Base-by-base conservation (phyloP, 2,113 vertebrate genomes). In the Urocynchramus pylzowi region DNA sequence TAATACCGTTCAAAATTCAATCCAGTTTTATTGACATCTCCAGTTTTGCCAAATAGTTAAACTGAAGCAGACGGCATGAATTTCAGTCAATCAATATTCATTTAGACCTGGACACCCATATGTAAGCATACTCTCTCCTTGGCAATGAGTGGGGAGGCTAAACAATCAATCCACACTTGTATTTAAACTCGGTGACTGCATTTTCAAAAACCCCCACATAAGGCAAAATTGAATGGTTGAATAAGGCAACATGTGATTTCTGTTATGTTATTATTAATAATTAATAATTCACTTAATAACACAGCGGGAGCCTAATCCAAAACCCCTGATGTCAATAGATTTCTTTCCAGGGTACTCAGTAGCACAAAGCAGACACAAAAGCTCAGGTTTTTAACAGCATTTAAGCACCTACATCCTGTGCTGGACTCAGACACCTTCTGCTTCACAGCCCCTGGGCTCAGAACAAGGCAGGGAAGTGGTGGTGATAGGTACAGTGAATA, bases 221-320 rank as follows among this genome's bases (percentile, higher is more conserved):
- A 90, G 89, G 68, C 65, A 95, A 93, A 96, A 96, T 88, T 76
- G 92, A 97, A 96, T 89, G 83, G 82, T 90, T 95, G 92, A 96
- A 93, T 88, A 96, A 93, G 88, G 60, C 79, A 96, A 96, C 89
- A 84, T 84, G 86, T 95, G 95, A 94, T 94, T 96, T 97, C 90
- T 97, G 90, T 92, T 96, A 80, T 95, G 86, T 68, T 97, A 90
- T 90, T 96, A 89, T 96, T 94, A 96, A 97, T 96, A 96, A 97
- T 97, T 96, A 95, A 97, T 89, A 92, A 97, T 97, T 97, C 90
- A 93, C 93, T 94, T 94, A 96, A 97, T 97, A 97, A 97, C 95
- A 61, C 92, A 71, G 90, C 73, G 39, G 71, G 88, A 96, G 85
- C 73, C 92, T 90, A 93, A 95, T 97, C 92, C 88, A 92, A 90